Conservation (phyloP, 2,888 invertebrate genomes). For the Gryllus longicercus region DNA sequence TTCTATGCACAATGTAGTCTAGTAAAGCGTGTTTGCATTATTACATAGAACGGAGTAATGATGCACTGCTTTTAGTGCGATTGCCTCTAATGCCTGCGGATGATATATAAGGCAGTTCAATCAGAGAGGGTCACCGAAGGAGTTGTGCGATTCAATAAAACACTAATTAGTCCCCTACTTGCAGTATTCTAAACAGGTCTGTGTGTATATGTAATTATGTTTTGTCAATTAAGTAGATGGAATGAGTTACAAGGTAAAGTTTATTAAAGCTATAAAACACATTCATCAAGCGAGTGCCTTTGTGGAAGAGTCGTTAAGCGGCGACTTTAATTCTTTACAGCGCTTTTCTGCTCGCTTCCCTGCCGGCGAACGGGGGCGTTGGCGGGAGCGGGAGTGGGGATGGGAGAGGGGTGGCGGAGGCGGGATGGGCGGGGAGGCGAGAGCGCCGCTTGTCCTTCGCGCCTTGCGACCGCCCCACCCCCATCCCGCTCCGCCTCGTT, state of each 20-base stretch:
- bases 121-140: background rate
- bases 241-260: slow-evolving; percentile 2
- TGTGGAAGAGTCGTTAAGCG: slow-evolving; percentile 9
- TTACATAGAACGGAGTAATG: background rate
- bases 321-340: background rate
- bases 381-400: too few species aligned
- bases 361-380: too few species aligned
- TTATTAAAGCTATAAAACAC: slow-evolving; percentile 10
- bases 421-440: too few species aligned
- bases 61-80: background rate
- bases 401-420: too few species aligned
- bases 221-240: slow-evolving; percentile 17
- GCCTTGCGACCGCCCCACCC: too few species aligned
- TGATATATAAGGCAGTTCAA: background rate
- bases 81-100: background rate
- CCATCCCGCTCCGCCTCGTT: too few species aligned
- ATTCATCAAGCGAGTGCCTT: background rate
- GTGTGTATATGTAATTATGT: slow-evolving; percentile 17
- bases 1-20: slow-evolving; percentile 9
- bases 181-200: slow-evolving; percentile 10
- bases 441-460: too few species aligned
- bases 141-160: background rate
- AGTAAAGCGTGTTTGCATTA: background rate
- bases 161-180: background rate
- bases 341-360: background rate